Evolutionary conservation across 2,888 invertebrate genomes (phyloP).

Genomic region (Pterostichus madidus): DNA sequence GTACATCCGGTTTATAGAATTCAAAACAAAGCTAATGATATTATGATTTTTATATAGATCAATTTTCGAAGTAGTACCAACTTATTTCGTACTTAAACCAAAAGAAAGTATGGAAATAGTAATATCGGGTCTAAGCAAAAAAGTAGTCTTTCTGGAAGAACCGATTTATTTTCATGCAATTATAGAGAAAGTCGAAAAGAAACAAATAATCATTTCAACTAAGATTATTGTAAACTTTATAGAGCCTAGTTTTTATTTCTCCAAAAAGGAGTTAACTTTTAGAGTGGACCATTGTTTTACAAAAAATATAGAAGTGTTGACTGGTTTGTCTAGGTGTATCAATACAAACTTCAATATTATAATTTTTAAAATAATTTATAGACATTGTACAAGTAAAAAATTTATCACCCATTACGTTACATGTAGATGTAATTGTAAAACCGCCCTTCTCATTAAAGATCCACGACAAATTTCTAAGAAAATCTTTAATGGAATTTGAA

Average conservation of each 20-base stretch:
- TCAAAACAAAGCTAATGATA: no score
- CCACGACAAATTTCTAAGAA: constrained; percentile 58
- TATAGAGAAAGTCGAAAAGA: constrained; percentile 79
- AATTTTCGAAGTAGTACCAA: constrained; percentile 55
- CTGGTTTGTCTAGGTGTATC: constrained; percentile 13
- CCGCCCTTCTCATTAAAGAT: constrained; percentile 77
- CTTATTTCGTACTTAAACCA: constrained; percentile 77
- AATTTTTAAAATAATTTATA: constrained; percentile 71
- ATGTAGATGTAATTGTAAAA: constrained; percentile 77
- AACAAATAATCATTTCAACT: constrained; percentile 79
- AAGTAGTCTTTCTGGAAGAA: constrained; percentile 78
- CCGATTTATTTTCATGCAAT: constrained; percentile 81
- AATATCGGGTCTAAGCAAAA: constrained; percentile 76
- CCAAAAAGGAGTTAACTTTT: constrained; percentile 78
- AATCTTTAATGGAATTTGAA: constrained; percentile 50
- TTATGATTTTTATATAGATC: constrained; percentile 1
- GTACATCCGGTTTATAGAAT: background rate
- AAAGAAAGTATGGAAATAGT: constrained; percentile 77
- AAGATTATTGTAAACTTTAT: constrained; percentile 80
- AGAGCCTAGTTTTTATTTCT: constrained; percentile 80
- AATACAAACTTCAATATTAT: background rate
- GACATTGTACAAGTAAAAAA: constrained; percentile 81
- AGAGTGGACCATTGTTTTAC: constrained; percentile 77
- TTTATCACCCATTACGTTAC: constrained; percentile 78
- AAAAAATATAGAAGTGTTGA: constrained; percentile 62